Evolutionary conservation across 2,888 invertebrate genomes (phyloP), one percentile per base, ranked within the genome.

Genomic region (Masnerella sp.): DNA sequence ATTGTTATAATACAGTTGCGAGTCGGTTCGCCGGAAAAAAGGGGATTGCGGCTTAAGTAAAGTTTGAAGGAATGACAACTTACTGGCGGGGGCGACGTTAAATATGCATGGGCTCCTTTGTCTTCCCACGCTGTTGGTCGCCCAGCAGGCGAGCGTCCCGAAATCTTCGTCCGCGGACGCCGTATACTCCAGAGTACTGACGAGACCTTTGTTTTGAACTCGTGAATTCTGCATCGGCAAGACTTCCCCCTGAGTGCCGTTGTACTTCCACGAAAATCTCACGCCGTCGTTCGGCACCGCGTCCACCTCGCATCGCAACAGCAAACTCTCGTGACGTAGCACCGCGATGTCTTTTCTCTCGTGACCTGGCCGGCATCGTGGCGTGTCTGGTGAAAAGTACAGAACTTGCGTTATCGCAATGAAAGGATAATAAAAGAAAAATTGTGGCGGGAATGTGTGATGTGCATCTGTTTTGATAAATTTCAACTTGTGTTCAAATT

Each of bases 101-200:
- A 95, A 94, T 58, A 94, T 88, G 83, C 96, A 96, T 0, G 96
- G 96, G 74, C 90, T 91, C 75, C 91, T 89, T 88, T 96, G 96
- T 78, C 93, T 91, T 20, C 96, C 96, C 11, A 96, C 92, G 75
- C 91, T 91, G 86, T 96, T 96, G 85, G 92, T 93, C 2, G 95
- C 95, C 95, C 95, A 96, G 85, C 96, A 96, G 3, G 95, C 94
- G 15, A 96, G 88, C 80, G 95, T 95, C 71, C 95, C 95, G 77
- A 95, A 90, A 83, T 96, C 95, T 25, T 89, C 83, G 82, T 89
- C 88, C 4, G 84, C 83, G 43, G 85, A 84, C n/a, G 90, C 89
- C 5, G 89, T 89, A 82, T 91, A 92, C 75, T 90, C 89, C 75
- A 94, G 89, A 81, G 88, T 85, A 74, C 90, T 89, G 71, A 88